Conservation (phyloP, 2,113 vertebrate genomes). For the Salvelinus alpinus region DNA sequence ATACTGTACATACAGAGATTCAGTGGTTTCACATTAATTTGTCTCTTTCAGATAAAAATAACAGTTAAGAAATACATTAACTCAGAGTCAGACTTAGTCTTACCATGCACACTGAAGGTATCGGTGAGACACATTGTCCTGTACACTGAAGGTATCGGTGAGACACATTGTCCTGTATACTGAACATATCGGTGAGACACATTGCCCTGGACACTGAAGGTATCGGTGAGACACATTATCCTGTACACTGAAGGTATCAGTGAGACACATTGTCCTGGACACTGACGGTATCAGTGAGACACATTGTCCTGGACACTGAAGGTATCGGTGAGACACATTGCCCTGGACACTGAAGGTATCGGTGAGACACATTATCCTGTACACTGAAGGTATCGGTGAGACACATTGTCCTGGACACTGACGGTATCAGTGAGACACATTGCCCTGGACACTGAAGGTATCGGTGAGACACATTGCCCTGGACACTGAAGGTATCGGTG, state of each 20-base stretch:
- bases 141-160: too few relatives aligned
- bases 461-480: background rate
- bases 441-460: background rate
- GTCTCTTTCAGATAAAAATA: constrained; percentile 19
- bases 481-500: too few relatives aligned
- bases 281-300: background rate
- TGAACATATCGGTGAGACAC: too few relatives aligned
- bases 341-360: too few relatives aligned
- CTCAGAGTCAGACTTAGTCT: background rate
- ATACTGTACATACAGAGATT: background rate
- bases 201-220: too few relatives aligned
- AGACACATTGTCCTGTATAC: too few relatives aligned
- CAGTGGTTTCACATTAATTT: background rate
- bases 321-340: background rate
- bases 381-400: background rate
- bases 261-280: background rate
- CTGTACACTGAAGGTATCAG: background rate
- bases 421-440: too few relatives aligned
- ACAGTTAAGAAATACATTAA: constrained; percentile 38
- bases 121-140: too few relatives aligned
- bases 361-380: background rate
- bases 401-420: background rate
- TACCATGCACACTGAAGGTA: background rate
- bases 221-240: too few relatives aligned
- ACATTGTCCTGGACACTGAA: background rate